These are phyloP conservation scores for Radopholus similis DNA, from an alignment of 1,140 invertebrate genomes.

Conservation along the genomic window DNA sequence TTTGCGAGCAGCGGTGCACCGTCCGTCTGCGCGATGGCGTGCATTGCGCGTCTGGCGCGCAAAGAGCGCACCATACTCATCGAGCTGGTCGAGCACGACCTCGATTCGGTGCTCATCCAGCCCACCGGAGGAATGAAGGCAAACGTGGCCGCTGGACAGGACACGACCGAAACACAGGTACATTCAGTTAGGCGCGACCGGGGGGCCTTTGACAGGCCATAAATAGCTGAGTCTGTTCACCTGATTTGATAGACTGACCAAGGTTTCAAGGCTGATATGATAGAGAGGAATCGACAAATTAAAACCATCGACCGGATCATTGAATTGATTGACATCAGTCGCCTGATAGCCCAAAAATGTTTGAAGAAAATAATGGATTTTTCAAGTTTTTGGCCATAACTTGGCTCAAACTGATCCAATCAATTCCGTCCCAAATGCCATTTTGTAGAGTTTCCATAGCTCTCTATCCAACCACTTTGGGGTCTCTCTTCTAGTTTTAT, in stretches of 20 bases:
- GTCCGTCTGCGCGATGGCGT: neutral
- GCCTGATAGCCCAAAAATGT: too few relatives aligned
- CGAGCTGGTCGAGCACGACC: conserved; percentile 28
- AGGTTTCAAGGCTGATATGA: neutral
- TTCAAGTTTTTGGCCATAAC: too few relatives aligned
- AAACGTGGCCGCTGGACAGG: neutral
- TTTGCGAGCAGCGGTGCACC: neutral
- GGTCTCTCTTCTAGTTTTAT: too few relatives aligned
- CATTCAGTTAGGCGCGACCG: too few relatives aligned
- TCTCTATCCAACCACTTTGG: too few relatives aligned
- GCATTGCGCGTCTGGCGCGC: conserved; percentile 8
- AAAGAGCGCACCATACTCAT: conserved; percentile 38
- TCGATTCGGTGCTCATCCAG: neutral
- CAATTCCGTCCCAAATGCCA: too few relatives aligned
- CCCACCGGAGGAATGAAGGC: neutral
- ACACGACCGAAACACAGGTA: neutral
- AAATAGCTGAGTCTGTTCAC: neutral
- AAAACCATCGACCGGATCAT: too few relatives aligned
- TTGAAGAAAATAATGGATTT: too few relatives aligned
- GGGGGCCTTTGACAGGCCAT: neutral
- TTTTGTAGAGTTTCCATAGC: too few relatives aligned
- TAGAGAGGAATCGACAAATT: neutral
- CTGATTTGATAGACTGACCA: neutral
- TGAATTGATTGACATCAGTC: too few relatives aligned
- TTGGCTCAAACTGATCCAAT: too few relatives aligned